phyloP scores from a whole-genome alignment of 1,140 invertebrate genomes.

The Zaprionus kolodkinae region DNA sequence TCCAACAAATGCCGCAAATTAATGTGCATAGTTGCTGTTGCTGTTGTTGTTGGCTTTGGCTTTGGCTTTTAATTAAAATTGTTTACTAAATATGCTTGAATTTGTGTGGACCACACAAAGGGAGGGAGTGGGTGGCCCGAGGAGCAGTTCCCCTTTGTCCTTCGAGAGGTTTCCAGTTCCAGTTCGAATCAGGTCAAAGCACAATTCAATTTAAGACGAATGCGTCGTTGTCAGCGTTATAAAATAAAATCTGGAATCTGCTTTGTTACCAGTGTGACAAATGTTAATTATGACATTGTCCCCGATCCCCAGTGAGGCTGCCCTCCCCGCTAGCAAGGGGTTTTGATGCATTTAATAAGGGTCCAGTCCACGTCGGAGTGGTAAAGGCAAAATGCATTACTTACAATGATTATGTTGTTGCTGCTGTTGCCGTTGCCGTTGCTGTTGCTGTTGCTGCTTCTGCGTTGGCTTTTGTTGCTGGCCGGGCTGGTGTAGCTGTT shows the following conservation, averaged over 20 bases:
- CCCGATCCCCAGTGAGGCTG: not conserved
- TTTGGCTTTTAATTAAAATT: conserved; percentile 78
- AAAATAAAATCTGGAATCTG: conserved; percentile 41
- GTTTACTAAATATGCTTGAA: conserved; percentile 79
- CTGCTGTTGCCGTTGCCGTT: conserved; percentile 23
- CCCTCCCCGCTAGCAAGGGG: not conserved
- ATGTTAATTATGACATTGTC: conserved; percentile 72
- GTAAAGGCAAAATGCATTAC: conserved; percentile 72
- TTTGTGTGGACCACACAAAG: conserved; percentile 45
- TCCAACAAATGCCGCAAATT: conserved; percentile 62
- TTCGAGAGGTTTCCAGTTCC: conserved; percentile 18
- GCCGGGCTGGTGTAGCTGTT: conserved; percentile 29
- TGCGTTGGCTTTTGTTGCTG: conserved; percentile 5
- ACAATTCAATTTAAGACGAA: conserved; percentile 68
- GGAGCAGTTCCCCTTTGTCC: conserved; percentile 10
- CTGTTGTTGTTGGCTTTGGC: conserved; percentile 32
- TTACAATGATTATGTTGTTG: conserved; percentile 72
- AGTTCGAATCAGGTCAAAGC: conserved; percentile 70
- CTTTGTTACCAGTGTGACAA: conserved; percentile 69
- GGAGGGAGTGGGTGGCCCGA: not conserved
- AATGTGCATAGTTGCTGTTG: conserved; percentile 70
- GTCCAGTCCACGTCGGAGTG: conserved; percentile 40
- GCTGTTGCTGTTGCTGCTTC: conserved; percentile 30
- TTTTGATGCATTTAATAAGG: conserved; percentile 72
- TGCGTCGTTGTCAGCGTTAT: conserved; percentile 10